phyloP scores from a whole-genome alignment of 2,888 invertebrate species.

The Latheticus oryzae region DNA sequence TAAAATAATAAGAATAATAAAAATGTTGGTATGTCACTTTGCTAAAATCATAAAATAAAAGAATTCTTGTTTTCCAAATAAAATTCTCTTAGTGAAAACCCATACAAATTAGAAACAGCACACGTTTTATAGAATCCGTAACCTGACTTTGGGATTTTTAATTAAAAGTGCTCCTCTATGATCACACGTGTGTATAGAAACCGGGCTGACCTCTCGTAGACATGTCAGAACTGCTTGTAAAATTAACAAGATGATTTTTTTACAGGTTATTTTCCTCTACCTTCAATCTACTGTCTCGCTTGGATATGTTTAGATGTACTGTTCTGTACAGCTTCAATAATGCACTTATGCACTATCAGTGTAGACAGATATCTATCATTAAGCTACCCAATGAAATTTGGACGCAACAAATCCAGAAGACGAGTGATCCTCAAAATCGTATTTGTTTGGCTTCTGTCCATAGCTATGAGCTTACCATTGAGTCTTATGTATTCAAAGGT shows the following conservation, averaged over 20 bases:
- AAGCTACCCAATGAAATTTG: slow-evolving; percentile 93
- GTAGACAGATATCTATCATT: slow-evolving; percentile 94
- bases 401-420: slow-evolving; percentile 87
- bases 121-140: neutral
- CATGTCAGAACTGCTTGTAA: neutral
- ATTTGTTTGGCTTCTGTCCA: slow-evolving; percentile 93
- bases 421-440: slow-evolving; percentile 90
- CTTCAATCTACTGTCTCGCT: slow-evolving; percentile 87
- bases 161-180: slow-evolving; percentile 13
- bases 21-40: neutral
- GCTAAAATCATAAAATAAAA: neutral
- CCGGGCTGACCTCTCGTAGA: too few relatives aligned
- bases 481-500: slow-evolving; percentile 92
- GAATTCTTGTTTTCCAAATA: slow-evolving; percentile 3
- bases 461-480: slow-evolving; percentile 91
- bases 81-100: slow-evolving; percentile 14
- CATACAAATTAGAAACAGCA: slow-evolving; percentile 8
- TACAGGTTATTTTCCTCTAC: slow-evolving; percentile 85
- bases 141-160: slow-evolving; percentile 4
- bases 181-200: neutral
- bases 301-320: slow-evolving; percentile 97
- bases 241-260: slow-evolving; percentile 49
- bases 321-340: slow-evolving; percentile 96
- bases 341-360: slow-evolving; percentile 97
- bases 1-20: too few relatives aligned